These are phyloP conservation scores for Myrmecobius fasciatus DNA, from an alignment of 2,113 vertebrate genomes.

Conservation along the genomic window DNA sequence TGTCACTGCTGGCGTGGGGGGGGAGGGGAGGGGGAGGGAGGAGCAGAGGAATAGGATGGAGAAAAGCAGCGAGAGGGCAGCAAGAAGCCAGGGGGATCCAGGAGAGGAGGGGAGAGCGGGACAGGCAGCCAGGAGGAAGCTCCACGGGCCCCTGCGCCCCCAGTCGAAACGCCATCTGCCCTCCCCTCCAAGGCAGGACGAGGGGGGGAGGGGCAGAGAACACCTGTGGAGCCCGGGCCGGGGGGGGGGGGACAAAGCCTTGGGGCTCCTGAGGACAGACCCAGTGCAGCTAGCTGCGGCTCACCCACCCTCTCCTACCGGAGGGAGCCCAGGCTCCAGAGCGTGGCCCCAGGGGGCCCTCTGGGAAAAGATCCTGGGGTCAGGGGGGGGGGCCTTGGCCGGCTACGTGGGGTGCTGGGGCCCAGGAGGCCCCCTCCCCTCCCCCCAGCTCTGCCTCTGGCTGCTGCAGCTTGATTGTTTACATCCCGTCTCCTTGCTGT, in stretches of 20 bases:
- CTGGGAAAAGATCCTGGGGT: background rate
- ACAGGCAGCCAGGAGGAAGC: background rate
- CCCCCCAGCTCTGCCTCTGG: conserved; percentile 71
- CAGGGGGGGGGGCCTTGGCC: conserved; percentile 46
- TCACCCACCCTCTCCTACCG: background rate
- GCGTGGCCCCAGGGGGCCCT: too few relatives aligned
- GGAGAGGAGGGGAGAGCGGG: conserved; percentile 18
- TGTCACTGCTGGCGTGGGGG: conserved; percentile 64
- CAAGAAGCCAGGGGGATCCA: background rate
- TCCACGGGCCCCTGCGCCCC: background rate
- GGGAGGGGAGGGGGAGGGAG: background rate
- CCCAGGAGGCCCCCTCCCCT: background rate
- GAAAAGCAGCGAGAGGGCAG: conserved; percentile 42
- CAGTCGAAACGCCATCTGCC: background rate
- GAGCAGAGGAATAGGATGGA: conserved; percentile 41
- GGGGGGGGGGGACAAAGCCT: fast-evolving
- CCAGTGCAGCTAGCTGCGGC: background rate
- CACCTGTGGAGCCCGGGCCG: conserved; percentile 30
- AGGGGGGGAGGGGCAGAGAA: background rate
- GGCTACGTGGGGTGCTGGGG: background rate
- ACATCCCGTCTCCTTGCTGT: conserved; percentile 75
- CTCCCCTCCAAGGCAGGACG: background rate
- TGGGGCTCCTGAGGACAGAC: background rate
- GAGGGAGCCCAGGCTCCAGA: background rate
- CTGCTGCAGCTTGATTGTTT: conserved; percentile 79